A percentile compares a stretch with the other conserved stretches of the same genome.
These are phyloP conservation scores for Odontamblyopus rebecca DNA, from an alignment of 2,797 vertebrate genomes.

Conservation along the genomic window DNA sequence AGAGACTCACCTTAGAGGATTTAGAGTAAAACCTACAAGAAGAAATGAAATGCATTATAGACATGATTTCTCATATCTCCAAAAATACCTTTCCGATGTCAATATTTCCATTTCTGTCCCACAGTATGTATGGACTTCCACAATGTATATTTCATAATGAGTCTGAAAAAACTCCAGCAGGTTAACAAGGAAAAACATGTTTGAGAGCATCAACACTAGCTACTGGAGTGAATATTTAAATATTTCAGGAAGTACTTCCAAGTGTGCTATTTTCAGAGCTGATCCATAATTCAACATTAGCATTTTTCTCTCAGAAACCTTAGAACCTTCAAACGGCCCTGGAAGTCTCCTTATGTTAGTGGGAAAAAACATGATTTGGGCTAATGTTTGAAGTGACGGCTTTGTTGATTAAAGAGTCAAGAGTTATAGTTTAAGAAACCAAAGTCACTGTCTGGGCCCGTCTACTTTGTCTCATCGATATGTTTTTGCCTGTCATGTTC, in stretches of 20 bases:
- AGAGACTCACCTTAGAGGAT: too few species aligned
- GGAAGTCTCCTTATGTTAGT: slow-evolving; percentile 33
- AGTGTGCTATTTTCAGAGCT: slow-evolving; percentile 78
- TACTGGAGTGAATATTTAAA: slow-evolving; percentile 74
- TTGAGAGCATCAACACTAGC: slow-evolving; percentile 63
- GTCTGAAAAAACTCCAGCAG: slow-evolving; percentile 53
- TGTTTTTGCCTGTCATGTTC: too few species aligned
- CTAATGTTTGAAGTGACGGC: too few species aligned
- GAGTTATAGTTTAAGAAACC: too few species aligned
- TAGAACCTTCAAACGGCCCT: slow-evolving; percentile 54
- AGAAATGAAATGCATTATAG: not conserved
- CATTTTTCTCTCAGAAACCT: slow-evolving; percentile 71
- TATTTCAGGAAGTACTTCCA: slow-evolving; percentile 78
- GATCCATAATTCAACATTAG: slow-evolving; percentile 80
- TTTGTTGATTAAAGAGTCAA: too few species aligned
- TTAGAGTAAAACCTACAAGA: too few species aligned
- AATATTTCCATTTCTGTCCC: not conserved
- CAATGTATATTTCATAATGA: slow-evolving; percentile 34
- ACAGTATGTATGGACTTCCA: not conserved
- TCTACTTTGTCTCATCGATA: too few species aligned
- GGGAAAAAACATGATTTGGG: too few species aligned
- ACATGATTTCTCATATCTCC: not conserved
- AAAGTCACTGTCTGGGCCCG: too few species aligned
- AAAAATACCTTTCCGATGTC: not conserved
- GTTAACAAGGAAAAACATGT: slow-evolving; percentile 52